Conservation (phyloP, 2,888 invertebrate species). For the Drosophila meridiana region DNA sequence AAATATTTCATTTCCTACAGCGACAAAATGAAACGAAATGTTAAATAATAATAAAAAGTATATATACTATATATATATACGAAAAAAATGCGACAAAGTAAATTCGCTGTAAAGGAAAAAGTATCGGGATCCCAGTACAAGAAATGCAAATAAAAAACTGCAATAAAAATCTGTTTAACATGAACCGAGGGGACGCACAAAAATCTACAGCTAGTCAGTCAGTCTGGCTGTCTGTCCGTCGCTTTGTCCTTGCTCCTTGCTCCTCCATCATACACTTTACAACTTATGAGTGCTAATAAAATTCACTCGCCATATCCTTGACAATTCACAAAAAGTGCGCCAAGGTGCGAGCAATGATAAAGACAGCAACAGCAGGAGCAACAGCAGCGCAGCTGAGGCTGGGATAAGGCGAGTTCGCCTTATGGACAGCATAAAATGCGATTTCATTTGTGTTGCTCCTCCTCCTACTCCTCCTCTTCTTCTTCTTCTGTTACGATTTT, state of each 20-base stretch:
- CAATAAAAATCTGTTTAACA: slow-evolving; percentile 81
- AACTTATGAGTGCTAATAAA: slow-evolving; percentile 78
- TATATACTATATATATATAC: slow-evolving; percentile 18
- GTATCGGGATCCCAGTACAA: slow-evolving; percentile 37
- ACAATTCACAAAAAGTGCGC: slow-evolving; percentile 62
- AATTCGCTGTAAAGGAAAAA: slow-evolving; percentile 48
- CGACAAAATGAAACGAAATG: slow-evolving; percentile 64
- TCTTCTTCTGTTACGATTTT: slow-evolving; percentile 13
- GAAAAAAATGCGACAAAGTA: slow-evolving; percentile 56
- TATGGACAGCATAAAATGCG: slow-evolving; percentile 64
- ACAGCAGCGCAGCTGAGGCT: background rate
- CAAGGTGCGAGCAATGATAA: slow-evolving; percentile 70
- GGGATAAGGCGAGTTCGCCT: slow-evolving; percentile 21
- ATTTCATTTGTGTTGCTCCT: slow-evolving; percentile 64
- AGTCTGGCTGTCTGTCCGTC: slow-evolving; percentile 30
- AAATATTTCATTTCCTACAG: slow-evolving; percentile 80
- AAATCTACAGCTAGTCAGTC: slow-evolving; percentile 46
- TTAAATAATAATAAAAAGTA: slow-evolving; percentile 69
- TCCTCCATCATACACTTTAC: slow-evolving; percentile 70
- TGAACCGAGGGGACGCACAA: slow-evolving; percentile 57
- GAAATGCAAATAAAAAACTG: slow-evolving; percentile 71
- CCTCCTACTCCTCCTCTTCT: background rate
- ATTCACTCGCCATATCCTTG: slow-evolving; percentile 71
- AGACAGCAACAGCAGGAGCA: slow-evolving; percentile 7
- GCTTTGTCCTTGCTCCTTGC: slow-evolving; percentile 30